Evolutionary conservation across 2,797 vertebrate species (phyloP).

Genomic region (Salarias fasciatus): DNA sequence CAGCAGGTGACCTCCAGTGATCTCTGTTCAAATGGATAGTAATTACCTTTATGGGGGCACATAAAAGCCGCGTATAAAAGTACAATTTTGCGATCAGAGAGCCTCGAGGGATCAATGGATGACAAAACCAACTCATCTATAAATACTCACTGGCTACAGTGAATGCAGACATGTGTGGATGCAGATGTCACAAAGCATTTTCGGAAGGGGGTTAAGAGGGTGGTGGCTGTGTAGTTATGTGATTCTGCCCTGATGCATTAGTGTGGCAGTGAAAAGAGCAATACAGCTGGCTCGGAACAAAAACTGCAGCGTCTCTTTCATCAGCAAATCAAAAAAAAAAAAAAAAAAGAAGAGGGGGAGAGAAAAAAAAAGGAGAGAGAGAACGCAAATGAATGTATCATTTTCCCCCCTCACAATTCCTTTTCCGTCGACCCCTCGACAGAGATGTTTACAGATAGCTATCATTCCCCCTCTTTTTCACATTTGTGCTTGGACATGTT

Average conservation of each 20-base stretch:
- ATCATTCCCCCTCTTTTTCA: conserved; percentile 82
- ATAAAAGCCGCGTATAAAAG: conserved; percentile 50
- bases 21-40: conserved; percentile 45
- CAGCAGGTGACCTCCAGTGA: conserved; percentile 52
- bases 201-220: conserved; percentile 64
- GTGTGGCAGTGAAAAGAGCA: conserved; percentile 80
- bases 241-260: conserved; percentile 77
- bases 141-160: conserved; percentile 74
- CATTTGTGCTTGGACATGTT: conserved; percentile 86
- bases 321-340: conserved; percentile 78
- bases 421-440: conserved; percentile 84
- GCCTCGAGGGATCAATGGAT: conserved; percentile 60
- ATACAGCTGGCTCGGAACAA: conserved; percentile 87
- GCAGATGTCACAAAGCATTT: conserved; percentile 87
- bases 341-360: conserved; percentile 41
- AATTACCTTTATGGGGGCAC: conserved; percentile 38
- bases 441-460: conserved; percentile 87
- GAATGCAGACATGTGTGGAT: conserved; percentile 81
- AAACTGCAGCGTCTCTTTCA: conserved; percentile 82
- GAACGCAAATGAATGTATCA: conserved; percentile 83
- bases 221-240: conserved; percentile 72
- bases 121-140: conserved; percentile 70
- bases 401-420: conserved; percentile 78
- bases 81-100: conserved; percentile 67
- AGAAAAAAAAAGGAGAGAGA: neutral